Base-by-base conservation (phyloP, 2,888 invertebrate genomes). In the Pycnomerus fuliginosus region DNA sequence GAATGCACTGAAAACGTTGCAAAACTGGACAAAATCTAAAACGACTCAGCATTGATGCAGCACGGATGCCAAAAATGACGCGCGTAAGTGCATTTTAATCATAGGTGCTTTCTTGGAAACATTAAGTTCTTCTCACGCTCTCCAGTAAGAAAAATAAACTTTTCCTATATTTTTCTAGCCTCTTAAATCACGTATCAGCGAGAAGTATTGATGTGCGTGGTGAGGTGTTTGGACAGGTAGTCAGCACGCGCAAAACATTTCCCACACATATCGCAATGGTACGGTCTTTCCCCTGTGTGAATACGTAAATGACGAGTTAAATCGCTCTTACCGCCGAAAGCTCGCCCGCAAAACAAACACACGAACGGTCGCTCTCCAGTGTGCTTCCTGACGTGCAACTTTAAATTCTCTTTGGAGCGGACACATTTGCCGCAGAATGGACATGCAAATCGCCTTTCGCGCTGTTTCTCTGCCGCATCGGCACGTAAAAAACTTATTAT, bases 401-500 rank as follows among this genome's bases (percentile, higher is more conserved):
- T 90, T 36, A 91, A 77, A 69, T 90, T 90, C 74, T 90, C 90
- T 72, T 90, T 90, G 30, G 90, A 90, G 40, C 90, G 79, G 23
- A 92, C 91, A 69, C 90, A 90, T 69, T 91, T 91, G 32, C 90
- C 89, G 70, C 91, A 91, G 68, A 90, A 91, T 1, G 90, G 90
- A 64, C 90, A 91, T 16, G 90, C 89, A 70, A 90, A 90, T 43
- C 88, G 80, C 47, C 86, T 77, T 65, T 87, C 86, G 30, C 86
- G 76, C 62, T 86, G 85, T 38, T 80, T 68, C 52, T 79, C 79
- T 8, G 75, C 74, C 12, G 77, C 75, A 60, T 79, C 80, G 42
- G 80, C 80, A 39, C 85, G 79, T 62, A 87, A 70, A 58, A 87
- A 81, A 35, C 83, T 83, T 44, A 83, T 72, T 51, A 82, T 76